Conservation (phyloP, 1,140 invertebrate genomes). For the Lepeophtheirus salmonis region DNA sequence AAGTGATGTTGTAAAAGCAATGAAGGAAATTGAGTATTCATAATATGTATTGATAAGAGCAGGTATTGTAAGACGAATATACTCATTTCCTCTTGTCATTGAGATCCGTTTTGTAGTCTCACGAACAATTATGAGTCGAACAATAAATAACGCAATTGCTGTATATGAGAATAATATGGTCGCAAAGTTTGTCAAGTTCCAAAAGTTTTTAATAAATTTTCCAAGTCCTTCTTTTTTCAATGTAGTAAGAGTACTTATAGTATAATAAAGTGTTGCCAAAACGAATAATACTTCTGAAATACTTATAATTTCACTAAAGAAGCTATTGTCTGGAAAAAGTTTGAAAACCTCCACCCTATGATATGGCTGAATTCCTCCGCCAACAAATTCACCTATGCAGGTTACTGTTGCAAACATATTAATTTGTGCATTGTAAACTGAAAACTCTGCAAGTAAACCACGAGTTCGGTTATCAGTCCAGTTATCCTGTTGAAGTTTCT, state of each 20-base stretch:
- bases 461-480: constrained; percentile 38
- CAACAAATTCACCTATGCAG: constrained; percentile 34
- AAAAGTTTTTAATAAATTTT: constrained; percentile 20
- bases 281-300: constrained; percentile 21
- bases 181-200: constrained; percentile 21
- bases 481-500: constrained; percentile 26
- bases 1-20: constrained; percentile 14
- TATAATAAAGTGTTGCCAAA: constrained; percentile 22
- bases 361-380: constrained; percentile 32
- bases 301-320: constrained; percentile 18
- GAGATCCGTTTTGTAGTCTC: background rate
- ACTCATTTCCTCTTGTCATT: constrained; percentile 2
- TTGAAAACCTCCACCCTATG: constrained; percentile 32
- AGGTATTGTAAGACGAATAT: constrained; percentile 6
- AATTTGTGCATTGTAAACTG: constrained; percentile 36
- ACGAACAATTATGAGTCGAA: constrained; percentile 15
- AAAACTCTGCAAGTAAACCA: constrained; percentile 38
- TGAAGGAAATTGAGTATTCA: constrained; percentile 12
- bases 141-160: constrained; percentile 21
- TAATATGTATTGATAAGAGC: constrained; percentile 9
- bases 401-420: constrained; percentile 30
- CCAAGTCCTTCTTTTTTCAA: constrained; percentile 19
- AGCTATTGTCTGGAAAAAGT: constrained; percentile 20
- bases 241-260: constrained; percentile 17
- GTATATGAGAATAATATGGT: constrained; percentile 20